Conservation (phyloP, 2,113 vertebrate genomes). For the Sceloporus tristichus region DNA sequence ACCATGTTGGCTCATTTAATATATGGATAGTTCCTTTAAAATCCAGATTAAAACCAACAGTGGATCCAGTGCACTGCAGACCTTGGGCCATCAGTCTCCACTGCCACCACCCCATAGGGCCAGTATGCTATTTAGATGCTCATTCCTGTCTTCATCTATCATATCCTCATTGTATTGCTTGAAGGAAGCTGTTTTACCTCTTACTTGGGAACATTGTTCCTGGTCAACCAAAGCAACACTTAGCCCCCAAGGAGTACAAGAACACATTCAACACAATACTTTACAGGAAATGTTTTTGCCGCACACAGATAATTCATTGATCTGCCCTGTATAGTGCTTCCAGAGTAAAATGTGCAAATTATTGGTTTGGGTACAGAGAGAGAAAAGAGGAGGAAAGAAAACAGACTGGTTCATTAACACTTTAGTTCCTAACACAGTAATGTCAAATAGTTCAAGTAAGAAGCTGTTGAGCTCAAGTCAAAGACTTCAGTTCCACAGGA, state of each 20-base stretch:
- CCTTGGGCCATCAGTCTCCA: not conserved
- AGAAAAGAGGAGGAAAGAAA: not conserved
- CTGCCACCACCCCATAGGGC: not conserved
- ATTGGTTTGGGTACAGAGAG: not conserved
- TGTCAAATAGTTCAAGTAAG: not conserved
- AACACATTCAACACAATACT: too few species aligned
- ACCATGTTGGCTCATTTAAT: too few species aligned
- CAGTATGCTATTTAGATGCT: not conserved
- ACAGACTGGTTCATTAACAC: not conserved
- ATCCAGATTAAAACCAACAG: too few species aligned
- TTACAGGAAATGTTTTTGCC: not conserved
- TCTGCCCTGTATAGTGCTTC: not conserved
- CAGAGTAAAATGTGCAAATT: not conserved
- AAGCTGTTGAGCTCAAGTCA: not conserved
- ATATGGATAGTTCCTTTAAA: too few species aligned
- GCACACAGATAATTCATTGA: not conserved
- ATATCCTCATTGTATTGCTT: not conserved
- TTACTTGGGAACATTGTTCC: not conserved
- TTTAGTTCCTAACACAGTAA: rapidly evolving
- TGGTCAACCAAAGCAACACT: not conserved
- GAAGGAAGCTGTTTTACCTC: not conserved
- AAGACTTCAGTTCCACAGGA: not conserved
- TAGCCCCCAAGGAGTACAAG: not conserved
- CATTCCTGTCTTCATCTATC: not conserved
- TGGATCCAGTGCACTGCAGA: not conserved